Conservation (phyloP, 1,140 invertebrate species). For the Muscidifurax raptorellus region DNA sequence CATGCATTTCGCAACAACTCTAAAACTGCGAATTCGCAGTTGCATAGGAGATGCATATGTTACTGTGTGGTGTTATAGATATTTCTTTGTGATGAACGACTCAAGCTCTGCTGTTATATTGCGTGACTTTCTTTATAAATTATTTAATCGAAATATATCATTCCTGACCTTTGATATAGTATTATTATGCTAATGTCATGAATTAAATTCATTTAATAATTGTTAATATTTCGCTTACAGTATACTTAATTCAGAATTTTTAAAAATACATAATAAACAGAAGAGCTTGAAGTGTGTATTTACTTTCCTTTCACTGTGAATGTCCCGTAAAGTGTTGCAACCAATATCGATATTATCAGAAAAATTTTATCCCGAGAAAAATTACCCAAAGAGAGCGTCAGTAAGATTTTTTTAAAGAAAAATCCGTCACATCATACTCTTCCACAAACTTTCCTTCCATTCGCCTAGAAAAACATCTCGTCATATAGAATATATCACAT, state of each 20-base stretch:
- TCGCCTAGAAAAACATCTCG: conserved; percentile 58
- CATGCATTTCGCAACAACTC: not conserved
- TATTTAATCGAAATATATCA: no score
- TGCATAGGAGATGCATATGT: not conserved
- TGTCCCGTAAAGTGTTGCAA: not conserved
- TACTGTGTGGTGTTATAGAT: conserved; percentile 5
- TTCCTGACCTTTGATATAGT: no score
- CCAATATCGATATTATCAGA: conserved; percentile 11
- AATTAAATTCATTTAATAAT: no score
- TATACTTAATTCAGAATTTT: no score
- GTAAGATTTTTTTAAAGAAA: conserved; percentile 21
- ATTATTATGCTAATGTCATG: no score
- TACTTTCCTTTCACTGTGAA: conserved; percentile 17
- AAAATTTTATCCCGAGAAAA: conserved; percentile 35
- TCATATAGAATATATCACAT: conserved; percentile 77
- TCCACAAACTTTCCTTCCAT: conserved; percentile 55
- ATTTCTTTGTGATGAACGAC: not conserved
- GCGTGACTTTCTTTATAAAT: not conserved
- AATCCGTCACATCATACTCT: conserved; percentile 27
- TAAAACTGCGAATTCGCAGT: not conserved
- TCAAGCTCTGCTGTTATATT: conserved; percentile 24
- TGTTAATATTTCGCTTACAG: no score
- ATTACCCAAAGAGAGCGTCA: conserved; percentile 45
- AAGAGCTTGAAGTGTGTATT: conserved; percentile 34
- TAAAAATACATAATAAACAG: not conserved